These are phyloP conservation scores for Carposina sasakii DNA, from an alignment of 1,140 invertebrate genomes.

Conservation along the genomic window DNA sequence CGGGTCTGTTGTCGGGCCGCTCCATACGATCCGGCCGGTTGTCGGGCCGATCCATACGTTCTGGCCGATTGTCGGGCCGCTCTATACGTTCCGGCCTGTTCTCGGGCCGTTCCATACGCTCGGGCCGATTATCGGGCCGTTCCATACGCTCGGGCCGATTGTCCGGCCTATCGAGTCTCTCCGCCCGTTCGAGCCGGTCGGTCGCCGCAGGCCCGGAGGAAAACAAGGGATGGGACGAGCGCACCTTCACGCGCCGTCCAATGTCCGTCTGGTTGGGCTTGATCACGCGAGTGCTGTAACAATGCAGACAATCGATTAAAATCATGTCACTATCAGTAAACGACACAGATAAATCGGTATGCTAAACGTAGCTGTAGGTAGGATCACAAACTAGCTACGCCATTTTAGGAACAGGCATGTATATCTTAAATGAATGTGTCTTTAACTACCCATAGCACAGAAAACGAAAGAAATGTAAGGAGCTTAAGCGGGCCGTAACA, in stretches of 20 bases:
- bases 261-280: conserved; percentile 91
- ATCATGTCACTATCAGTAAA: no score
- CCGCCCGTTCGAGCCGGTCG: conserved; percentile 27
- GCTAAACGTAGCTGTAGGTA: no score
- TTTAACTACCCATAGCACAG: no score
- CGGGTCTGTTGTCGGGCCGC: conserved; percentile 30
- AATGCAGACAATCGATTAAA: no score
- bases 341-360: no score
- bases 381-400: no score
- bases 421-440: no score
- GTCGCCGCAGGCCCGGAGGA: conserved; percentile 15
- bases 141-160: conserved; percentile 18
- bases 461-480: no score
- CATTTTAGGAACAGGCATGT: no score
- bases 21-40: no score
- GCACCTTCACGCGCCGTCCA: conserved; percentile 86
- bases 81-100: no score
- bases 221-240: conserved; percentile 54
- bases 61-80: conserved; percentile 30
- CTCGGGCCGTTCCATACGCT: conserved; percentile 24
- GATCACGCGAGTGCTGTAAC: conserved; percentile 89
- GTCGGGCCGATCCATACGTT: conserved; percentile 32
- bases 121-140: conserved; percentile 16
- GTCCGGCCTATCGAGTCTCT: conserved; percentile 8
- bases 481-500: no score